Base-by-base conservation (phyloP, 2,113 vertebrate genomes). In the Sporophila hypoxantha region DNA sequence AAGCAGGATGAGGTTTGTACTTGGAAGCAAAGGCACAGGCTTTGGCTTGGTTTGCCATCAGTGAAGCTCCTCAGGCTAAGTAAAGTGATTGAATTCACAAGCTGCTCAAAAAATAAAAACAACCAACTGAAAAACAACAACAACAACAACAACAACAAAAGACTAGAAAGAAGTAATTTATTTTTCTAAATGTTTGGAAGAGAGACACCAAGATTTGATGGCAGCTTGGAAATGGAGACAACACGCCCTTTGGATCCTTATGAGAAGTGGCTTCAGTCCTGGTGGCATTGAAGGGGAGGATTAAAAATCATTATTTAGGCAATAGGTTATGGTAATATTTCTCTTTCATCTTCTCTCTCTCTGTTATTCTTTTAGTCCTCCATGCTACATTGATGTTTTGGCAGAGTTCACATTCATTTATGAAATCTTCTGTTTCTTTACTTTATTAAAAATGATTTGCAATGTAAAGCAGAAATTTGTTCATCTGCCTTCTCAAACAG, bases 291-390 rank as follows among this genome's bases (percentile, higher is more conserved):
- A 87, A 79, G 21, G 2, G 8, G 12, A 46, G 17, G 15, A 91
- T 82, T 90, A 83, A 84, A 70, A 82, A 47, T 47, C 14, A 66
- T 52, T 74, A 20, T 76, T 82, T 79, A 79, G 39, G 46, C 56
- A 75, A 70, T 27, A 79, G 41, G 65, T 87, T 82, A 89, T 85
- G 90, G 15, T 69, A 93, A 88, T 74, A 80, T 57, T 92, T 85
- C 49, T 90, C 49, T 87, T 94, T 90, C 59, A 60, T 90, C 46
- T 85, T 81, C 21, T 79, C 10, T 78, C 19, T 85, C 20, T 42
- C 7, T 76, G 46, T 56, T 41, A 64, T 73, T 90, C 19, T 81
- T 47, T 66, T 87, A 61, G 14, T 82, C 32, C 32, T 87, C 34
- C 27, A 60, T 53, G 23, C 59, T 64, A 92, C 44, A 76, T 85